Evolutionary conservation across 2,797 vertebrate genomes (phyloP).

Genomic region (Paramormyrops hopkinsi): DNA sequence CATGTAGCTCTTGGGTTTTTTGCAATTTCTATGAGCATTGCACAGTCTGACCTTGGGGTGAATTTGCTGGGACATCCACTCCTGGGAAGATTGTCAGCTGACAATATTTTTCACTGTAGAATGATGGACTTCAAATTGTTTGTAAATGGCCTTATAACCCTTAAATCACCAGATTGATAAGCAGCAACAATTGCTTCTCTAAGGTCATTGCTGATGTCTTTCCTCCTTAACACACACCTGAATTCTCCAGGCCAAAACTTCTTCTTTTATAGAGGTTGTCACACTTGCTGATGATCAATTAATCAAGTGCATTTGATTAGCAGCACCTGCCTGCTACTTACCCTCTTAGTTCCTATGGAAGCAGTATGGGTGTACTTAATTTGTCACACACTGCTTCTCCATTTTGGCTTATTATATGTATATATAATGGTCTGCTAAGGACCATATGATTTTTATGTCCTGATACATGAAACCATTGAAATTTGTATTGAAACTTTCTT

Average conservation of each 20-base stretch:
- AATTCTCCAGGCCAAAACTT: neutral
- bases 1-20: neutral
- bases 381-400: neutral
- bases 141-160: neutral
- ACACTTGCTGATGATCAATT: neutral
- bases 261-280: neutral
- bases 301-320: neutral
- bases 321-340: neutral
- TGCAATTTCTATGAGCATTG: neutral
- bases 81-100: neutral
- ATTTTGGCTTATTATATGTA: neutral
- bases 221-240: neutral
- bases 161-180: neutral
- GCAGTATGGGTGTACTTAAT: neutral
- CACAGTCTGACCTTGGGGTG: neutral
- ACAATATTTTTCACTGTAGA: neutral
- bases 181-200: neutral
- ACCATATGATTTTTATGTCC: neutral
- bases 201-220: neutral
- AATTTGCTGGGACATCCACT: neutral
- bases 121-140: neutral
- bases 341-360: neutral
- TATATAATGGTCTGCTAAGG: neutral
- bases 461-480: neutral
- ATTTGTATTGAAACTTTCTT: neutral